Base-by-base conservation (phyloP, 2,888 invertebrate genomes). In the Neoascia interrupta region DNA sequence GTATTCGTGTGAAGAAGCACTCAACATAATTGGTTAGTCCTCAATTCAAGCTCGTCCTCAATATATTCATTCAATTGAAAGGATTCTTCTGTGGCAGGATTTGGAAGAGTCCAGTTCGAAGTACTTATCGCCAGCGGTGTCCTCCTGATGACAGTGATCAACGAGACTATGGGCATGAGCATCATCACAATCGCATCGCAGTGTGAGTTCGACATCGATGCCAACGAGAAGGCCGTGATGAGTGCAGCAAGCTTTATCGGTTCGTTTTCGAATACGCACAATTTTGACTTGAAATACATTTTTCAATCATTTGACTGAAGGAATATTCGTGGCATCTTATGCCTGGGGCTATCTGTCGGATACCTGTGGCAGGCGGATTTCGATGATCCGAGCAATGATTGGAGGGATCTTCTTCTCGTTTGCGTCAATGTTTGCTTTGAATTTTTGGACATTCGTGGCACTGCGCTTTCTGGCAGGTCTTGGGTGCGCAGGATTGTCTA, bases 171-270 rank as follows among this genome's bases (percentile, higher is more conserved):
- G 88, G 91, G 92, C 1, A 91, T 93, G 86, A 92, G 92, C 63
- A 93, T 93, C 83, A 91, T 94, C 51, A 90, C 92, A 56, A 93
- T 93, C 8, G 92, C 93, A 0, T 93, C 94, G 0, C 92, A 93
- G 86, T 94, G 94, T 82, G 94, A 94, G 85, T 89, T 94, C 45
- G 84, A 90, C 2, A 88, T 93, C 10, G 89, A 89, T 15, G 87
- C 92, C 58, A 85, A 89, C 41, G 90, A 92, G 81, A 91, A 93
- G 82, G 93, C 93, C 0, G 88, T 92, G 83, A 88, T 93, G 45
- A 91, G 92, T 53, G 92, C 92, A 5, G 91, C 92, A 68, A 91
- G 92, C 36, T 93, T 93, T 84, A 86, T 92, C 56, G 93, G 93
- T 92, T 84, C 10, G 37, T 26, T 8, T 3, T 3, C 5, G 15